Evolutionary conservation across 2,113 vertebrate species (phyloP).

Genomic region (Mugil cephalus): DNA sequence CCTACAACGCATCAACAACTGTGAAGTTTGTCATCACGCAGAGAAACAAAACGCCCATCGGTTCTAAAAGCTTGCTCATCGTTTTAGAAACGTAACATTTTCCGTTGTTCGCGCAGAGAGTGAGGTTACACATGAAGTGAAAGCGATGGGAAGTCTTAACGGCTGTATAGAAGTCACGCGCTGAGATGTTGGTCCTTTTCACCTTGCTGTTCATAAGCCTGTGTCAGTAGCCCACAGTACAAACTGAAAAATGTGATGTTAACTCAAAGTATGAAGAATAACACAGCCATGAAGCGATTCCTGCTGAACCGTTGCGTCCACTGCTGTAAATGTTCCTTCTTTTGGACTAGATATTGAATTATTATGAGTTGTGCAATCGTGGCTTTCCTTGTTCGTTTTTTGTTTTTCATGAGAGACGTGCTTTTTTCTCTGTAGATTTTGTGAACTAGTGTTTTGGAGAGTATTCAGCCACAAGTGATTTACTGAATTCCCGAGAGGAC

Average conservation of each 20-base stretch:
- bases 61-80: conserved; percentile 18
- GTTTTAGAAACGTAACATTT: neutral
- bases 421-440: conserved; percentile 45
- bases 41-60: conserved; percentile 11
- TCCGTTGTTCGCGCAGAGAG: conserved; percentile 9
- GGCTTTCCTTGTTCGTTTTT: conserved; percentile 57
- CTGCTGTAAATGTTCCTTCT: conserved; percentile 64
- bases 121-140: conserved; percentile 27
- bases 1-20: conserved; percentile 62
- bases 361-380: conserved; percentile 71
- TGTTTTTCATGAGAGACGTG: conserved; percentile 17
- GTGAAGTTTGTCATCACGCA: conserved; percentile 44
- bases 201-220: conserved; percentile 72
- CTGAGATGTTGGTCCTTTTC: conserved; percentile 46
- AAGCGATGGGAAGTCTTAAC: conserved; percentile 10
- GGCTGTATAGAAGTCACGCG: conserved; percentile 53
- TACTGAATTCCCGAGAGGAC: neutral
- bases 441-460: conserved; percentile 47
- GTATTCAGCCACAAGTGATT: conserved; percentile 9
- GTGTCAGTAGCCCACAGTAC: conserved; percentile 58
- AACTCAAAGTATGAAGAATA: conserved; percentile 61
- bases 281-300: conserved; percentile 36
- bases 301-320: conserved; percentile 56
- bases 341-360: conserved; percentile 45
- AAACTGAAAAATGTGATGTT: conserved; percentile 68